phyloP scores from a whole-genome alignment of 2,113 vertebrate genomes.

The Gallinago paraguaiae region DNA sequence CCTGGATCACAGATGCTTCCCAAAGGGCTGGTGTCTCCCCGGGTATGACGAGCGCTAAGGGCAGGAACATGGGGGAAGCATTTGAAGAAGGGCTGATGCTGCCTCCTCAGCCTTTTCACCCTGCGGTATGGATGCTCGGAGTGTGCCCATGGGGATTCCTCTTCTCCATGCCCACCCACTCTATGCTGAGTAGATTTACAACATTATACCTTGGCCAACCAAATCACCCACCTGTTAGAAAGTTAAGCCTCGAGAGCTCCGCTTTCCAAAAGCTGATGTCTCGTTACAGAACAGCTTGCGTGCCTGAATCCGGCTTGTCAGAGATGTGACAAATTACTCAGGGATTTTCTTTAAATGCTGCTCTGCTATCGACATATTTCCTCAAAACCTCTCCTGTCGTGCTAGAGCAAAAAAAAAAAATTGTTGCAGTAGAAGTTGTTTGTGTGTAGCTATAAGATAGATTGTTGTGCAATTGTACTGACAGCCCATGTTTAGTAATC shows the following conservation, averaged over 20 bases:
- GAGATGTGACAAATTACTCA: not conserved
- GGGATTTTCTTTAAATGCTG: not conserved
- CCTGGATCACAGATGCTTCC: not conserved
- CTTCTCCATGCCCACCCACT: rapidly evolving
- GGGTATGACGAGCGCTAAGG: rapidly evolving
- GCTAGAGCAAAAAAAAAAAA: not conserved
- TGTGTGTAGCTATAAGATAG: not conserved
- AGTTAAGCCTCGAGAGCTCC: not conserved
- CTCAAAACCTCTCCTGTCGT: not conserved
- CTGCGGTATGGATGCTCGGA: rapidly evolving
- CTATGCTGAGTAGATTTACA: rapidly evolving
- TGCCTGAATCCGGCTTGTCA: not conserved
- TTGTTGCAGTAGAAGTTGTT: not conserved
- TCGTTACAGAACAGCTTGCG: rapidly evolving
- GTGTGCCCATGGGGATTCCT: not conserved
- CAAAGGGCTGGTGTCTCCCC: not conserved
- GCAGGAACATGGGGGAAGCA: not conserved
- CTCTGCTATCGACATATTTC: not conserved
- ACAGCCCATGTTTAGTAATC: not conserved
- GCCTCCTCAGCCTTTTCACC: rapidly evolving
- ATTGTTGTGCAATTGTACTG: not conserved
- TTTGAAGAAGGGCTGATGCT: not conserved
- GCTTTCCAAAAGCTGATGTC: not conserved
- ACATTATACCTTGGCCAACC: not conserved
- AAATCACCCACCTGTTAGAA: not conserved